Percentiles rank a stretch among this genome's conserved stretches.
Conservation (phyloP, 53 echinoderm and acorn worm genomes). For the Hippasteria phrygiana region DNA sequence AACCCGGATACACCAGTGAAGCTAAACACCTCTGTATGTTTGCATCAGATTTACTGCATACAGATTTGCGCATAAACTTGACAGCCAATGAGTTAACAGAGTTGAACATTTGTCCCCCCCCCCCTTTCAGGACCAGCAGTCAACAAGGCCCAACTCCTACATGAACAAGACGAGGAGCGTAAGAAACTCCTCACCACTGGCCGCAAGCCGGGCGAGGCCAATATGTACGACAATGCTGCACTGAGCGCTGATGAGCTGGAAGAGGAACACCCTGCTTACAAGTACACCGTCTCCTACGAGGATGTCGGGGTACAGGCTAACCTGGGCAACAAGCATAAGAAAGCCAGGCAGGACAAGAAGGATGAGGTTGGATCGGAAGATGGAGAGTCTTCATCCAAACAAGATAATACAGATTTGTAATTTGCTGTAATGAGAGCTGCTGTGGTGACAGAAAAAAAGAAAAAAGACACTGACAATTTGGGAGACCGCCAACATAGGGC, state of each 20-base stretch:
- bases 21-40: too few species aligned
- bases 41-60: too few species aligned
- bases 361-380: neutral
- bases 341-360: neutral
- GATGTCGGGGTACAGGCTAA: slow-evolving; percentile 38
- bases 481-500: too few species aligned
- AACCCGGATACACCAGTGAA: too few species aligned
- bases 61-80: too few species aligned
- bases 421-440: too few species aligned
- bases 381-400: neutral
- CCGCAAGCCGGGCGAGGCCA: neutral
- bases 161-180: slow-evolving; percentile 71
- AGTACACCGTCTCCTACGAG: slow-evolving; percentile 14
- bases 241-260: slow-evolving; percentile 5
- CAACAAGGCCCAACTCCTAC: slow-evolving; percentile 82
- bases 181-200: neutral
- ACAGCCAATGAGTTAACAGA: too few species aligned
- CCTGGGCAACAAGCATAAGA: slow-evolving; percentile 5
- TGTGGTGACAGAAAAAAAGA: too few species aligned
- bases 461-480: too few species aligned
- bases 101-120: neutral
- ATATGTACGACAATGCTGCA: slow-evolving; percentile 60
- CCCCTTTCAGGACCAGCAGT: slow-evolving; percentile 56
- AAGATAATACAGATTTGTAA: neutral
- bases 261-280: neutral